A percentile compares a stretch with the other conserved stretches of the same genome.
Conservation (phyloP, 2,113 vertebrate species). For the Glaucomys volans region DNA sequence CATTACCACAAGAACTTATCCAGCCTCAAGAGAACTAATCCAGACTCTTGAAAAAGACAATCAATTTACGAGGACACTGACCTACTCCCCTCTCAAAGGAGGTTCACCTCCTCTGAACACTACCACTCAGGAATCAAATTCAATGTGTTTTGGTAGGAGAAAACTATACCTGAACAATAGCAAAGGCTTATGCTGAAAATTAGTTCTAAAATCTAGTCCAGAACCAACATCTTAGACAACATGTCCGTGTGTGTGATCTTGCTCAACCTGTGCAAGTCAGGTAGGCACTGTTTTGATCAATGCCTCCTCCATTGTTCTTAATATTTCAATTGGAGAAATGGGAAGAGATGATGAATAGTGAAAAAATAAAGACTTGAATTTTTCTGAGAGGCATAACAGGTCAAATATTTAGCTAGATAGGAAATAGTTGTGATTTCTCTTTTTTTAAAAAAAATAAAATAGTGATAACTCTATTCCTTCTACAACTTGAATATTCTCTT, state of each 20-base stretch:
- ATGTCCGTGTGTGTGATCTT: background rate
- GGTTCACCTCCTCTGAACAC: background rate
- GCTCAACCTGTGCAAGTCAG: background rate
- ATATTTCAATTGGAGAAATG: background rate
- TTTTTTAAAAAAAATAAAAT: slow-evolving; percentile 25
- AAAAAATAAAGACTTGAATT: slow-evolving; percentile 33
- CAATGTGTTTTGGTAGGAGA: background rate
- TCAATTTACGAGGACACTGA: background rate
- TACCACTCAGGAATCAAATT: background rate
- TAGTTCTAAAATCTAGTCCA: background rate
- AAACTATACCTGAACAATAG: background rate
- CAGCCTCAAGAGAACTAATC: background rate
- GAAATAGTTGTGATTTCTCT: slow-evolving; percentile 28
- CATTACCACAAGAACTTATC: background rate
- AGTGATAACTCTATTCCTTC: background rate
- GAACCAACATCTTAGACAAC: background rate
- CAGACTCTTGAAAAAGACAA: background rate
- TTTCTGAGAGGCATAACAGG: background rate
- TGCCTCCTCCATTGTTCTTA: background rate
- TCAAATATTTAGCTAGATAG: slow-evolving; percentile 12
- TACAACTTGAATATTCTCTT: slow-evolving; percentile 25
- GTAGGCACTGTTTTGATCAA: background rate
- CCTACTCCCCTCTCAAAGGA: background rate
- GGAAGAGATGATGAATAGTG: background rate
- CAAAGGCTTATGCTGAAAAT: slow-evolving; percentile 30